Conservation (phyloP, 2,113 vertebrate genomes). For the Prolemur simus region DNA sequence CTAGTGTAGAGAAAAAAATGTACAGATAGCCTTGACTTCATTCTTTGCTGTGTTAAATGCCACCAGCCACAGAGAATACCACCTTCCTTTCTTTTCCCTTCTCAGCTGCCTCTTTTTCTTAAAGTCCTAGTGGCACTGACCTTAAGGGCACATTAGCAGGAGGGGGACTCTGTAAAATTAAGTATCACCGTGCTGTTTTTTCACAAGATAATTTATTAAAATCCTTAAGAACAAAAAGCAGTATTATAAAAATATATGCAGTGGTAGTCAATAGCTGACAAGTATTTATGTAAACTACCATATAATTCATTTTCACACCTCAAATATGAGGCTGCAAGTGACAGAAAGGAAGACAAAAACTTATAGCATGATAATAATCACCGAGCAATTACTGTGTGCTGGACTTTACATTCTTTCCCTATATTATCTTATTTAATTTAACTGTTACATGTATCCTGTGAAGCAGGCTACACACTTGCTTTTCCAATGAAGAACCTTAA, state of each 20-base stretch:
- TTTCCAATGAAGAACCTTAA: neutral
- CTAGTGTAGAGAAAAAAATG: neutral
- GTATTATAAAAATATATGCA: neutral
- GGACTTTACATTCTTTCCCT: neutral
- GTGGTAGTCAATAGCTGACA: neutral
- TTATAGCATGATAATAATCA: neutral
- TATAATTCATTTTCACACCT: neutral
- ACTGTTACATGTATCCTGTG: neutral
- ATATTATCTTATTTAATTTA: neutral
- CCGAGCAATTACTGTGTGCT: neutral
- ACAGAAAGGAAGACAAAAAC: neutral
- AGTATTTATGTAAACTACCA: neutral
- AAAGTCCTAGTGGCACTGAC: neutral
- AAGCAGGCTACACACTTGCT: neutral
- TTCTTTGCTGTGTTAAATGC: neutral
- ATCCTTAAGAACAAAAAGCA: conserved; percentile 7
- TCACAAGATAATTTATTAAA: neutral
- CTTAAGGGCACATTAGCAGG: neutral
- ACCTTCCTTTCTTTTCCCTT: neutral
- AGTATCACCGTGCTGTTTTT: neutral
- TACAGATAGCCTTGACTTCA: neutral
- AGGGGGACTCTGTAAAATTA: neutral
- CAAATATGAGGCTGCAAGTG: neutral
- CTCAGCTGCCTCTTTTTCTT: neutral
- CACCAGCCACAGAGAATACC: no score